Conservation (phyloP, 2,113 vertebrate genomes). For the Zosterops pallidus region DNA sequence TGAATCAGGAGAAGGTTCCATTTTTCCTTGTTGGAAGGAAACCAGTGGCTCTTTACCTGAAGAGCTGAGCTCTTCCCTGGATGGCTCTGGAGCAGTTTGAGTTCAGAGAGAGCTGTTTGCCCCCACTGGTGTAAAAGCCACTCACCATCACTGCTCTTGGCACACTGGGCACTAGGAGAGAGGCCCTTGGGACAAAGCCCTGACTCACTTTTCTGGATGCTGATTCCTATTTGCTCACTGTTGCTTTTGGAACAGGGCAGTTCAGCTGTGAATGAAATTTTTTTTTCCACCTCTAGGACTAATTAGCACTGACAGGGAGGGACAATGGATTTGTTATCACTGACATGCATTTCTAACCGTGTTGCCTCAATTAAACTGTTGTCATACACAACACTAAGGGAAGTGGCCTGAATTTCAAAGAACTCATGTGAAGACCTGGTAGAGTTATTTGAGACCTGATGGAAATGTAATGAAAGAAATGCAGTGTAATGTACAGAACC, state of each 20-base stretch:
- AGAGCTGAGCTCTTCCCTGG: not conserved
- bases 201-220: not conserved
- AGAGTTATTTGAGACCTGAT: not conserved
- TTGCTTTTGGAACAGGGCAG: not conserved
- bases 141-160: rapidly evolving
- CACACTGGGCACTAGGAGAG: not conserved
- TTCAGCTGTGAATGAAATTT: not conserved
- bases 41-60: not conserved
- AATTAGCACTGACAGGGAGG: not conserved
- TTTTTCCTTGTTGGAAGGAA: not conserved
- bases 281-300: not conserved
- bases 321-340: not conserved
- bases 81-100: not conserved
- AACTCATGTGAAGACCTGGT: not conserved
- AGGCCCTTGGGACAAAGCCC: not conserved
- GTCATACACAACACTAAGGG: not conserved
- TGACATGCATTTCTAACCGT: not conserved
- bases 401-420: not conserved
- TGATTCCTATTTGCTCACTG: not conserved
- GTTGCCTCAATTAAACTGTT: not conserved
- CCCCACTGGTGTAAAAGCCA: not conserved
- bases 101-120: not conserved
- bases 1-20: not conserved
- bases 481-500: not conserved
- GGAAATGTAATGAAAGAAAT: not conserved